A percentile compares a stretch with the other conserved stretches of the same genome.
Conservation (phyloP, 2,888 invertebrate species). For the Acanthosepion pharaonis region DNA sequence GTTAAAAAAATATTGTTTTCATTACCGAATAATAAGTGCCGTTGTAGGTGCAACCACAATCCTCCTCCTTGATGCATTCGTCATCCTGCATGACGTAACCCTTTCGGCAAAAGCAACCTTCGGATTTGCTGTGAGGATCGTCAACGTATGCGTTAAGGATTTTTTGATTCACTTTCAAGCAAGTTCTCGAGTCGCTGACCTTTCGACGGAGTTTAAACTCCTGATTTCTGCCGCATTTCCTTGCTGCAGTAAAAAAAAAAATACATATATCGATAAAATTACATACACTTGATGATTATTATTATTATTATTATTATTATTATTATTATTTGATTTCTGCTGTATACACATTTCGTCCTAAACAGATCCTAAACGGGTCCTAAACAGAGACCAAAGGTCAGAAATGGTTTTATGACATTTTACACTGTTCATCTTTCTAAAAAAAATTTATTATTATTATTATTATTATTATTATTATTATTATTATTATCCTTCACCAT, state of each 20-base stretch:
- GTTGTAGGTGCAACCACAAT: conserved; percentile 65
- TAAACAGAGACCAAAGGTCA: no score
- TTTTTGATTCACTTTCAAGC: neutral
- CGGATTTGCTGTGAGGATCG: conserved; percentile 36
- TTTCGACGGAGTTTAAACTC: neutral
- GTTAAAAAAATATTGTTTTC: neutral
- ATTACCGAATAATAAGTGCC: conserved; percentile 1
- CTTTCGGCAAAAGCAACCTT: conserved; percentile 63
- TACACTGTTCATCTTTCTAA: no score
- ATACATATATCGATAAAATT: no score
- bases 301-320: no score
- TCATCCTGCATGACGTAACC: conserved; percentile 58
- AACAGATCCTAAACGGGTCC: no score
- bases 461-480: no score
- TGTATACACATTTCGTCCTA: no score
- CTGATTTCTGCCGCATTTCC: neutral
- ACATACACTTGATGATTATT: no score
- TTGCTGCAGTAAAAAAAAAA: neutral
- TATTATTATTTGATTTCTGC: no score
- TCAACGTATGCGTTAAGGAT: neutral
- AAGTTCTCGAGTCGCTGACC: neutral
- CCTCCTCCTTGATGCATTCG: conserved; percentile 56
- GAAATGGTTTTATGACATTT: no score
- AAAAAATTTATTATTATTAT: no score
- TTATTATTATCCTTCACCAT: no score